A percentile compares a stretch with the other conserved stretches of the same genome.
phyloP scores from a whole-genome alignment of 2,113 vertebrate genomes.

The Taurulus bubalis region DNA sequence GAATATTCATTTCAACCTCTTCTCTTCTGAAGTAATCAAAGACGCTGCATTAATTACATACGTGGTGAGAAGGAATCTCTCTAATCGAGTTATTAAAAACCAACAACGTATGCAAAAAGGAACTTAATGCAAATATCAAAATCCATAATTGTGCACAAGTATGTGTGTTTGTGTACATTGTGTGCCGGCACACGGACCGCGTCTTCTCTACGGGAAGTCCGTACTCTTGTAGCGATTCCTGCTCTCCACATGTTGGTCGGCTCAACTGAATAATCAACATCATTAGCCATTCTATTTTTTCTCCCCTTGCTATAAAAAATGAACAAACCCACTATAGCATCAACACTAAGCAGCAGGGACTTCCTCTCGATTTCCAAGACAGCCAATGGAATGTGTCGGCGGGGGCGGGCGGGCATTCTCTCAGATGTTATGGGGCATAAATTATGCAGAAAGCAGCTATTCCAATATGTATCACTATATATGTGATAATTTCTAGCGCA shows the following conservation, averaged over 20 bases:
- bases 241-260: constrained; percentile 61
- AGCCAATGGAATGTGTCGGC: constrained; percentile 68
- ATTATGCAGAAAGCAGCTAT: constrained; percentile 79
- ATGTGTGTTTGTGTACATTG: constrained; percentile 10
- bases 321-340: constrained; percentile 61
- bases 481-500: constrained; percentile 62
- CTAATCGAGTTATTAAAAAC: constrained; percentile 75
- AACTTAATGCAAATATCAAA: constrained; percentile 71
- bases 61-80: constrained; percentile 70
- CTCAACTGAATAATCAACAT: constrained; percentile 68
- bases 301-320: constrained; percentile 72
- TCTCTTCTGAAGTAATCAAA: constrained; percentile 70
- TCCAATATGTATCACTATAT: constrained; percentile 77
- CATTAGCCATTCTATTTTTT: constrained; percentile 70
- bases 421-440: constrained; percentile 80
- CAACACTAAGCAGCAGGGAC: constrained; percentile 55
- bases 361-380: constrained; percentile 58
- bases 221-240: constrained; percentile 57
- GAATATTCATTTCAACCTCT: constrained; percentile 69
- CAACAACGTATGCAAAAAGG: constrained; percentile 70
- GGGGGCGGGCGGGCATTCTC: constrained; percentile 61
- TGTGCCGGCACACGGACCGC: constrained; percentile 40
- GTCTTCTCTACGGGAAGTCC: constrained; percentile 49
- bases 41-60: constrained; percentile 77
- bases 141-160: constrained; percentile 40